These are phyloP conservation scores for Neuroscelio doddi DNA, from an alignment of 2,888 invertebrate genomes.

Conservation along the genomic window DNA sequence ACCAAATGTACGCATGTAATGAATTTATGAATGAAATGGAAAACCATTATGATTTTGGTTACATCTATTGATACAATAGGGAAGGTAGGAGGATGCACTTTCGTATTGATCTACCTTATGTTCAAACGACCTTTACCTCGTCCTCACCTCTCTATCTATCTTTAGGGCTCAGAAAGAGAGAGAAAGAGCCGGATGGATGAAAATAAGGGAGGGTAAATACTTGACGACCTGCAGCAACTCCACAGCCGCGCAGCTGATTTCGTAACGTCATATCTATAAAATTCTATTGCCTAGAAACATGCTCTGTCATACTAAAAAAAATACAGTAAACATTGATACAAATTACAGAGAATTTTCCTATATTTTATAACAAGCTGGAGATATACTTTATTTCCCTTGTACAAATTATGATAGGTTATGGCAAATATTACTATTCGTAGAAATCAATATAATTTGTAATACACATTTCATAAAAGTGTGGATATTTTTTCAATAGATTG, in stretches of 20 bases:
- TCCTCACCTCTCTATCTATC: constrained; percentile 33
- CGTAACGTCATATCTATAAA: constrained; percentile 45
- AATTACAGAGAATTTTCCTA: no score
- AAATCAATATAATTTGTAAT: no score
- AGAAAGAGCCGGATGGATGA: constrained; percentile 31
- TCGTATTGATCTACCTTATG: constrained; percentile 61
- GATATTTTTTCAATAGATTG: no score
- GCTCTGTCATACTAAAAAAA: no score
- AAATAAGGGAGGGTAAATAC: constrained; percentile 42
- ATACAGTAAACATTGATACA: no score
- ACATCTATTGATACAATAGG: constrained; percentile 52
- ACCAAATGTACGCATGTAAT: neutral
- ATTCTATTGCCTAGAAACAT: constrained; percentile 7
- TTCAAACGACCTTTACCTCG: constrained; percentile 61
- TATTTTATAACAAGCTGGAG: no score
- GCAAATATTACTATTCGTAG: no score
- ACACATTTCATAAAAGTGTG: no score
- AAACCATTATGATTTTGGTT: neutral
- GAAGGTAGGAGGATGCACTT: constrained; percentile 56
- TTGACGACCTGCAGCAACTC: constrained; percentile 64
- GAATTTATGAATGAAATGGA: neutral
- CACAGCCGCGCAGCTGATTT: constrained; percentile 64
- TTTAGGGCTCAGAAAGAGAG: constrained; percentile 22
- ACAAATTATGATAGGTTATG: no score
- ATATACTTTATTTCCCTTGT: no score